Percentiles rank a stretch among this genome's conserved stretches.
Conservation (phyloP, 2,888 invertebrate genomes). For the Leucophenga montana region DNA sequence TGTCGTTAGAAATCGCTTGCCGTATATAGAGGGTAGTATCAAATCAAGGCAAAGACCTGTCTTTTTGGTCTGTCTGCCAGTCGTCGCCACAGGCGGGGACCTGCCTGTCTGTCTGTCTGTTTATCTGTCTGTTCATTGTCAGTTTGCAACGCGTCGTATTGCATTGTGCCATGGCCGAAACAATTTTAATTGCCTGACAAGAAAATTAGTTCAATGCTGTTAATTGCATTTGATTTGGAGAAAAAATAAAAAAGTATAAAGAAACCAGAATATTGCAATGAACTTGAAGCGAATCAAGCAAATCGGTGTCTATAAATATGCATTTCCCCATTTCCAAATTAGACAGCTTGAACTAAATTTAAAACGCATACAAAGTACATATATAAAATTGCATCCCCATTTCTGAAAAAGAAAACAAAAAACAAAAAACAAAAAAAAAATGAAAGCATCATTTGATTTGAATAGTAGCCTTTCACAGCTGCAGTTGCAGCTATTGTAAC, state of each 20-base stretch:
- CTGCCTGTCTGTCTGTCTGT: neutral
- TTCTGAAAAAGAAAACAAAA: neutral
- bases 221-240: conserved; percentile 72
- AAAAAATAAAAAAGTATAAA: neutral
- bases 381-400: neutral
- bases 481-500: neutral
- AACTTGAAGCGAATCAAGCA: conserved; percentile 16
- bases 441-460: neutral
- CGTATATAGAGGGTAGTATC: conserved; percentile 17
- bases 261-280: conserved; percentile 13
- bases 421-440: neutral
- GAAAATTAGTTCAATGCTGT: conserved; percentile 72
- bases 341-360: neutral
- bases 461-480: neutral
- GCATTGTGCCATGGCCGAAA: conserved; percentile 32
- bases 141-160: conserved; percentile 8
- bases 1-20: conserved; percentile 13
- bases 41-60: too few relatives aligned
- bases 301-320: neutral
- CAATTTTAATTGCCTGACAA: conserved; percentile 71
- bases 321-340: conserved; percentile 1
- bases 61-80: conserved; percentile 14
- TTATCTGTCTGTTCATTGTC: conserved; percentile 36
- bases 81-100: conserved; percentile 5
- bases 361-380: neutral